Conservation (phyloP, 2,113 vertebrate genomes). For the Colinus virginianus region DNA sequence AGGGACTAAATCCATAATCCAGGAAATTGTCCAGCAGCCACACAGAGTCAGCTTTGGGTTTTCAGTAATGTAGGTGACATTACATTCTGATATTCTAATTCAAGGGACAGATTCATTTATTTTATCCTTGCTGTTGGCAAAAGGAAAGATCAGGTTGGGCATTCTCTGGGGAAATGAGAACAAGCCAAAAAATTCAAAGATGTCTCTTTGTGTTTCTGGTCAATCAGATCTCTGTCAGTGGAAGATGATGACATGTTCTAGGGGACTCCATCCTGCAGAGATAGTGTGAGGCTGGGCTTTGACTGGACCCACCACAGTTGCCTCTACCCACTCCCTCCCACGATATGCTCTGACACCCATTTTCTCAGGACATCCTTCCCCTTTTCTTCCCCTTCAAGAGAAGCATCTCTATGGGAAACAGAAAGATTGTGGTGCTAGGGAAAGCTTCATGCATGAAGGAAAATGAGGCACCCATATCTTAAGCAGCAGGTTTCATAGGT, state of each 20-base stretch:
- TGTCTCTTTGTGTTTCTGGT: neutral
- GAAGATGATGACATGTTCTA: fast-evolving
- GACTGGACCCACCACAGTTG: neutral
- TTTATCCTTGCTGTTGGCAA: neutral
- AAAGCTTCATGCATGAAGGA: neutral
- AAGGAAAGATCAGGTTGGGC: neutral
- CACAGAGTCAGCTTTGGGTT: neutral
- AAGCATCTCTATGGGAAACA: neutral
- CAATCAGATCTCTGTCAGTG: neutral
- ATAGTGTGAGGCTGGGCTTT: neutral
- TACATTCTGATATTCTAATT: neutral
- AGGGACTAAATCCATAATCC: neutral
- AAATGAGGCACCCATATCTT: neutral
- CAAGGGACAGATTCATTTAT: neutral
- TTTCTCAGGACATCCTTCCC: neutral
- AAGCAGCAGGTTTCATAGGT: neutral
- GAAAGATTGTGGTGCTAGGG: neutral
- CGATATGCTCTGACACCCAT: fast-evolving
- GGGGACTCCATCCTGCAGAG: neutral
- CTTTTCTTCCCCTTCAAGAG: neutral
- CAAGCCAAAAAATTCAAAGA: neutral
- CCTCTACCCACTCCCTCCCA: fast-evolving
- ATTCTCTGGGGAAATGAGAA: neutral
- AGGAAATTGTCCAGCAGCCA: neutral
- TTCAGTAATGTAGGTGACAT: neutral